phyloP scores from a whole-genome alignment of 30 jellyfish, hydroid and myxozoan genomes.

The Pelagia noctiluca region DNA sequence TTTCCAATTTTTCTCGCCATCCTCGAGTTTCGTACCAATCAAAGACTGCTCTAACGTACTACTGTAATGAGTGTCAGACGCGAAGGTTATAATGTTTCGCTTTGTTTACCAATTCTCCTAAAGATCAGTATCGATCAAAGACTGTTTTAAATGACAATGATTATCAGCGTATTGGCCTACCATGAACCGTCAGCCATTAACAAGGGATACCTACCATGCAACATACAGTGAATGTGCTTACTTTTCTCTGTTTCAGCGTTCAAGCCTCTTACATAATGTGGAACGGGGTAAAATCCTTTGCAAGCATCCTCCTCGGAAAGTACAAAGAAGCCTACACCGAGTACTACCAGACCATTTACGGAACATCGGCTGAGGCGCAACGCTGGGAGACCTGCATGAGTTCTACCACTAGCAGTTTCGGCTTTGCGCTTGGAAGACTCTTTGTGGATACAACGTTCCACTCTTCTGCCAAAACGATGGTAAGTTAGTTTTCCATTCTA shows the following conservation, averaged over 20 bases:
- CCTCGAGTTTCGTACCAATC: too few species aligned
- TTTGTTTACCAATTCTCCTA: too few species aligned
- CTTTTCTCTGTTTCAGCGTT: slow-evolving; percentile 38
- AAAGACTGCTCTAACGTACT: too few species aligned
- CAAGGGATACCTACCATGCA: too few species aligned
- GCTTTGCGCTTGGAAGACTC: slow-evolving; percentile 85
- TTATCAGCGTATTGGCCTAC: too few species aligned
- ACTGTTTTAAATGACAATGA: too few species aligned
- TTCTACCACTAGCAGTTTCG: slow-evolving; percentile 70
- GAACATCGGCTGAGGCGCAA: slow-evolving; percentile 92
- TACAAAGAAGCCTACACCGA: slow-evolving; percentile 84
- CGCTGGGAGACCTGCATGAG: slow-evolving; percentile 93
- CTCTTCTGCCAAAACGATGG: slow-evolving; percentile 83
- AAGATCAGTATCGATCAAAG: too few species aligned
- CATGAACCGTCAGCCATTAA: too few species aligned
- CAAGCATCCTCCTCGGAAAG: slow-evolving; percentile 76
- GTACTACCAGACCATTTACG: slow-evolving; percentile 55
- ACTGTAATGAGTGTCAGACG: too few species aligned
- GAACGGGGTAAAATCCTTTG: slow-evolving; percentile 77
- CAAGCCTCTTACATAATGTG: slow-evolving; percentile 93
- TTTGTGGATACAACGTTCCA: slow-evolving; percentile 83
- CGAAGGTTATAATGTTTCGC: too few species aligned
- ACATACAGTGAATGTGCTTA: not conserved
- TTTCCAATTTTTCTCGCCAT: too few species aligned
- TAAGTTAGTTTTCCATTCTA: slow-evolving; percentile 16